Base-by-base conservation (phyloP, 2,113 vertebrate species). In the Cinclus cinclus region DNA sequence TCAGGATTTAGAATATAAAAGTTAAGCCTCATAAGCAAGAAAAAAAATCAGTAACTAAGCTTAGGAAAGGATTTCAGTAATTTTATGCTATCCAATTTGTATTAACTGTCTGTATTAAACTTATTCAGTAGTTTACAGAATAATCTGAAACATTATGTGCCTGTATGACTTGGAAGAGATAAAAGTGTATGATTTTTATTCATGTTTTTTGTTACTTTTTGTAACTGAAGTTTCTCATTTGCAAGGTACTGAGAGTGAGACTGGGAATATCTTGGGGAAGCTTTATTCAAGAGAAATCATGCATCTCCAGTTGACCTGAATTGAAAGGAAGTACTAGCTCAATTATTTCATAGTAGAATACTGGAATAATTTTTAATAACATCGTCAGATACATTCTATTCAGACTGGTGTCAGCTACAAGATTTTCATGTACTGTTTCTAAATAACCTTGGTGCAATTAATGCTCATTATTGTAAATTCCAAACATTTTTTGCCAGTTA, bases 1-100 rank as follows among this genome's bases (percentile, higher is more conserved):
- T 94, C 98, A 92, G 98, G 86, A 97, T 83, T 89, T 94, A 90
- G 49, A 94, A 96, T 58, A 94, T 62, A 65, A 7, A 85, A 84
- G 79, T 94, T 87, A 94, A 87, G 90, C 24, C 92, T 92, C 18
- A 33, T 21, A 17, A 81, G 15, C 71, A 65, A 91, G 49, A 74
- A 92, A 65, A 58, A 56, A 33, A 20, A 1, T 17, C 15, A 60
- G 23, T 56, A 75, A 63, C 23, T 86, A 90, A 95, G 65, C 30
- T 90, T 85, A 84, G 52, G 31, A 81, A 86, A 70, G 50, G 19
- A 81, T 84, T 79, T 80, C 16, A 39, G 21, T 65, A 64, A 64
- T 83, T 92, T 89, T 62, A 46, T 79, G 77, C 41, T 68, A 30
- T 58, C 71, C 16, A 55, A 30, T 89, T 84, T 55, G 25, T 59